Evolutionary conservation across 2,888 invertebrate species (phyloP), one percentile per base, ranked within the genome.

Genomic region (Latrodectus elegans): DNA sequence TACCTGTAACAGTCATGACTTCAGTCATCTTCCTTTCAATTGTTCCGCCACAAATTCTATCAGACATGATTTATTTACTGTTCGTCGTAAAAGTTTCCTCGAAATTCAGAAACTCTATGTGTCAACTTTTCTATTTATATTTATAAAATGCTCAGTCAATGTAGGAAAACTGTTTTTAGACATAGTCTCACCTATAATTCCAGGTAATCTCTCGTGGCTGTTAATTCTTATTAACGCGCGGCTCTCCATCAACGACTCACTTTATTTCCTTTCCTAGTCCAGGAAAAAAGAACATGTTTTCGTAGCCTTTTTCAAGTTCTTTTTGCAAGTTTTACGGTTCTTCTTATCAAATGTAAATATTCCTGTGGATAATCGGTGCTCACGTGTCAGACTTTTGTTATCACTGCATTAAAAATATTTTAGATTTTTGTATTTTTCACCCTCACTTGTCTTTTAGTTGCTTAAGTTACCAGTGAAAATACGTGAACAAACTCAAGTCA

Each of bases 21-120:
- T 38, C 4, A 38, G 38, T 38, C 38, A 38, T 38, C 38, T 38
- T 38, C 38, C 38, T 38, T 38, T 38, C 72, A 72, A 80, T 72
- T 80, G 80, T 82, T 74, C 70, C 49, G 51, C 17, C 52, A 53
- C 77, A 84, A 55, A 72, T 72, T 65, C 72, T 72, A 51, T 71
- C 82, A 75, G 72, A 49, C 49, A 55, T 84, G 76, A 84, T 84
- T 84, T 84, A 84, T 84, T 77, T 73, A 67, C 77, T 26, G 64
- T 72, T 83, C 26, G 38, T 84, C 84, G n/a, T 84, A 77, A 84
- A 38, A 84, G 67, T 60, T 74, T 67, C 65, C 52, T 55, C 26
- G 77, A 38, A 38, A 38, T 38, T 38, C 52, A 22, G 84, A 72
- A 84, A 84, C 73, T 72, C 77, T 14, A 55, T 74, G 17, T 38